A percentile compares a stretch with the other conserved stretches of the same genome.
Conservation (phyloP, 2,797 vertebrate species). For the Lacerta viridis region DNA sequence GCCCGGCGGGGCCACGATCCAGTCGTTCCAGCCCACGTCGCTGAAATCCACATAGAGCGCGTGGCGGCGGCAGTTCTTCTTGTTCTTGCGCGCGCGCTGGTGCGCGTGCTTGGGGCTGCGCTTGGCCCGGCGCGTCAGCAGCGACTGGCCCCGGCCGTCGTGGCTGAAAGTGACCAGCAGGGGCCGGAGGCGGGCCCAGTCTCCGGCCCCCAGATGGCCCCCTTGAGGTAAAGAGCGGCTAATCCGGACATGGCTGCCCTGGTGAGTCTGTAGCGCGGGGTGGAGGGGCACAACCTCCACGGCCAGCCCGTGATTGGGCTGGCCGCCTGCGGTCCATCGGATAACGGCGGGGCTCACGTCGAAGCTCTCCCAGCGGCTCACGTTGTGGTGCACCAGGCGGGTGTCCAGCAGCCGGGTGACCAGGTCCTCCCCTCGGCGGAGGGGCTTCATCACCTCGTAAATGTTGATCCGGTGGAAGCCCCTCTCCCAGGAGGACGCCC, state of each 20-base stretch:
- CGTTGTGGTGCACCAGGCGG: constrained; percentile 92
- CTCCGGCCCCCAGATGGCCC: constrained; percentile 74
- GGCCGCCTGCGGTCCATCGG: constrained; percentile 93
- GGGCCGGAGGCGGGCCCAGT: constrained; percentile 96
- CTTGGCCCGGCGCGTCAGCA: constrained; percentile 80
- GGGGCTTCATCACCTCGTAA: constrained; percentile 95
- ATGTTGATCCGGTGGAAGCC: constrained; percentile 96
- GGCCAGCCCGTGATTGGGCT: constrained; percentile 94
- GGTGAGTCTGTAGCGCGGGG: constrained; percentile 81
- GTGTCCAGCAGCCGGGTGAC: constrained; percentile 97
- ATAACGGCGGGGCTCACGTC: constrained; percentile 97
- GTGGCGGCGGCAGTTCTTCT: constrained; percentile 95
- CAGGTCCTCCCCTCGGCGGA: constrained; percentile 75
- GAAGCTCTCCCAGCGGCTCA: constrained; percentile 95
- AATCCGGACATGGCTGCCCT: constrained; percentile 92
- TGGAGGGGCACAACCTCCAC: constrained; percentile 94
- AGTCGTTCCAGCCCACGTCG: constrained; percentile 99
- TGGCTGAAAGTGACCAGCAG: constrained; percentile 98
- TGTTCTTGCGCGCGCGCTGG: constrained; percentile 90
- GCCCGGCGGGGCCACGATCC: constrained; percentile 99
- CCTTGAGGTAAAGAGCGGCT: constrained; percentile 93
- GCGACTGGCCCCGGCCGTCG: constrained; percentile 93
- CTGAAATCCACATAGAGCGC: constrained; percentile 99
- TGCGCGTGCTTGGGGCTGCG: constrained; percentile 79
- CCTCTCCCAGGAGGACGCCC: constrained; percentile 80